Conservation (phyloP, 2,113 vertebrate species). For the Leucosticte australis region DNA sequence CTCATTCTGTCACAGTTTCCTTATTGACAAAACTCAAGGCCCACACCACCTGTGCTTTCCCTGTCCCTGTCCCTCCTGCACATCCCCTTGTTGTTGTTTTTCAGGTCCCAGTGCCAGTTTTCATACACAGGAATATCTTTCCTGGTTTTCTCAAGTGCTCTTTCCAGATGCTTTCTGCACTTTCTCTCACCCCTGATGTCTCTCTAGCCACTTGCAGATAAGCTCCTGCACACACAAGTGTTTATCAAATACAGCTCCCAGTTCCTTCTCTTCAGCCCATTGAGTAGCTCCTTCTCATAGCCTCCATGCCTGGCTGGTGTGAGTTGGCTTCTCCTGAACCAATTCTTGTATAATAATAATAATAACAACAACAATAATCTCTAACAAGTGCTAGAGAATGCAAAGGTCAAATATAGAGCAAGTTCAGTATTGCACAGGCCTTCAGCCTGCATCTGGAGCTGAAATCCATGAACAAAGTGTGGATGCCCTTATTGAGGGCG, state of each 20-base stretch:
- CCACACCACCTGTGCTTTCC: neutral
- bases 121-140: neutral
- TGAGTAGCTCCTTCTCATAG: neutral
- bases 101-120: neutral
- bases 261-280: neutral
- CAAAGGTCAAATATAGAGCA: neutral
- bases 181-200: neutral
- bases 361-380: neutral
- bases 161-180: neutral
- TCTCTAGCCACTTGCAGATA: neutral
- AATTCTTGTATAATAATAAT: neutral
- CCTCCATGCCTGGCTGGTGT: neutral
- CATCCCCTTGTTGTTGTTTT: neutral
- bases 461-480: neutral
- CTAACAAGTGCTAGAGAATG: neutral
- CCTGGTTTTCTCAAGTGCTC: neutral
- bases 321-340: neutral
- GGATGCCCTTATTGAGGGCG: neutral
- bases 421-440: neutral
- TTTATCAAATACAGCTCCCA: neutral
- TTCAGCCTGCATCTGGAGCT: neutral
- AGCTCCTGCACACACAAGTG: neutral
- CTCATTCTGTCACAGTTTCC: neutral
- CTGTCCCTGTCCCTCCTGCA: neutral
- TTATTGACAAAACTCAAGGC: neutral